These are phyloP conservation scores for Nothobranchius kuhntae DNA, from an alignment of 2,113 vertebrate genomes.

Conservation along the genomic window DNA sequence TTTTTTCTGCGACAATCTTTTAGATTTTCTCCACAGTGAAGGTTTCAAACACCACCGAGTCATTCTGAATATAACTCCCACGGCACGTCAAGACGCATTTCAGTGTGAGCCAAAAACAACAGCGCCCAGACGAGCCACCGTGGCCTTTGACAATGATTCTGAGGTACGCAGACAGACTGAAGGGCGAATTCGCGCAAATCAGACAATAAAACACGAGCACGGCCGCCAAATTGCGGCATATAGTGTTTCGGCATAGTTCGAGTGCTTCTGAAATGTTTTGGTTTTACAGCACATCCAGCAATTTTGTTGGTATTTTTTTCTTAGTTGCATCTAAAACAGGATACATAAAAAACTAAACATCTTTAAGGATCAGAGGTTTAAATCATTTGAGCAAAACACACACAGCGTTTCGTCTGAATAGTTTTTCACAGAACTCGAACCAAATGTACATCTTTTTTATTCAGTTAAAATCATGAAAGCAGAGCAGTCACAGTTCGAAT, in stretches of 20 bases:
- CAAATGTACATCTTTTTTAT: not conserved
- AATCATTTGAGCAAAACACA: not conserved
- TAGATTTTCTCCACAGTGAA: not conserved
- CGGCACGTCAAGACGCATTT: not conserved
- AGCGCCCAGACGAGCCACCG: not conserved
- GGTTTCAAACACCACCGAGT: conserved; percentile 2
- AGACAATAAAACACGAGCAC: not conserved
- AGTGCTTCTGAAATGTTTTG: not conserved
- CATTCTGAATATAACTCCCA: not conserved
- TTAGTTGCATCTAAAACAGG: too few relatives aligned
- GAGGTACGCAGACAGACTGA: conserved; percentile 26
- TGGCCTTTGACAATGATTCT: conserved; percentile 56
- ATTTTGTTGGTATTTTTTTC: not conserved
- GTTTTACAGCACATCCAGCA: not conserved
- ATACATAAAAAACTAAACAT: too few relatives aligned
- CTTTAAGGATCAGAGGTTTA: too few relatives aligned
- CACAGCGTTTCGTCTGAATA: not conserved
- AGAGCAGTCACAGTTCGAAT: not conserved
- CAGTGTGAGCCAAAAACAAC: not conserved
- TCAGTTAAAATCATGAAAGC: not conserved
- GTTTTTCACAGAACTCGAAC: not conserved
- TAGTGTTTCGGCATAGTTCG: not conserved
- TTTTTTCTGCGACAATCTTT: not conserved
- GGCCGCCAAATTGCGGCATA: not conserved
- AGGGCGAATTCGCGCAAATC: conserved; percentile 3